phyloP scores from a whole-genome alignment of 2,797 vertebrate genomes.

The Linurgus olivaceus region DNA sequence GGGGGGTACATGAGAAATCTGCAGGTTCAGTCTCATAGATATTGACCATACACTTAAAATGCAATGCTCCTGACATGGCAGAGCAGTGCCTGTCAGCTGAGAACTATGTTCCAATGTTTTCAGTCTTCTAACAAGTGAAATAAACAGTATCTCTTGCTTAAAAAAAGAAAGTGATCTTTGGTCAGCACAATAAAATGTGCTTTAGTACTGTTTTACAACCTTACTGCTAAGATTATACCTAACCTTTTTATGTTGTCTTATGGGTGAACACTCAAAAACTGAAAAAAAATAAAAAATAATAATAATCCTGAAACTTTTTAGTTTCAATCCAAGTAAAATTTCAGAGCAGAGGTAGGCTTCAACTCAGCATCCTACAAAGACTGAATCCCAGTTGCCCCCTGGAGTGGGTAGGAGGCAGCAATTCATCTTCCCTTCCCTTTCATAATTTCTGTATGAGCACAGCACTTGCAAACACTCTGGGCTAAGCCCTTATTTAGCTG shows the following conservation, averaged over 20 bases:
- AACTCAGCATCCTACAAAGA: neutral
- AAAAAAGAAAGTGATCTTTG: neutral
- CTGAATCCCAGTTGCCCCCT: neutral
- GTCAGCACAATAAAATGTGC: neutral
- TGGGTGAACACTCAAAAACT: neutral
- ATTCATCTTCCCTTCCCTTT: neutral
- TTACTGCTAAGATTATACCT: neutral
- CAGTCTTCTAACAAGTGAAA: neutral
- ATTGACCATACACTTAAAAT: neutral
- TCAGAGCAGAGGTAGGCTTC: neutral
- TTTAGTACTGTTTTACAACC: neutral
- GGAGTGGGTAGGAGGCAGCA: neutral
- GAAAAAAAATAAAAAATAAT: neutral
- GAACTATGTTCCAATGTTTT: neutral
- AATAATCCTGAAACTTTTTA: neutral
- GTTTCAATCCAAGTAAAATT: neutral
- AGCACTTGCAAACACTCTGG: neutral
- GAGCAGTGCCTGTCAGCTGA: neutral
- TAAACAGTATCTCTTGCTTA: neutral
- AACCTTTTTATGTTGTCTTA: neutral
- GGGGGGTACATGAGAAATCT: neutral
- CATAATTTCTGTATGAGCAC: neutral
- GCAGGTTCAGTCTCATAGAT: neutral
- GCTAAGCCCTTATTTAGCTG: neutral
- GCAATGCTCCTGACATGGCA: neutral